Percentiles rank a stretch among this genome's conserved stretches.
phyloP scores from a whole-genome alignment of 2,113 vertebrate species.

The Telmatochromis bifrenatus region DNA sequence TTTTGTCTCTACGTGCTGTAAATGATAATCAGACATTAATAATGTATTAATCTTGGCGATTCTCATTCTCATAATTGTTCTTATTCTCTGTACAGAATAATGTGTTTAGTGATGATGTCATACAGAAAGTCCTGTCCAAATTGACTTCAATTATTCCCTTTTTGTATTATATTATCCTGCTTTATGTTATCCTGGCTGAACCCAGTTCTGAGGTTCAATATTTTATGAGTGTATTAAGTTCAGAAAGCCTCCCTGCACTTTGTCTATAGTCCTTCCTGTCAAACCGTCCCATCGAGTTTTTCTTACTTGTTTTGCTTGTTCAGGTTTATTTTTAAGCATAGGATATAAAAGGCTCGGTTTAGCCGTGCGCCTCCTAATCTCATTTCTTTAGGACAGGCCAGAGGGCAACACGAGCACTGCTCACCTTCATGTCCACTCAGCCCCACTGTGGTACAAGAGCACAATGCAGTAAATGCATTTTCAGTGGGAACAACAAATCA shows the following conservation, averaged over 20 bases:
- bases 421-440: not conserved
- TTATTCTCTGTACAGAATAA: not conserved
- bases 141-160: not conserved
- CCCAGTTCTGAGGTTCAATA: not conserved
- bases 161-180: not conserved
- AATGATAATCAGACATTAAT: not conserved
- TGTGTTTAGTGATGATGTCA: not conserved
- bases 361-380: conserved; percentile 22
- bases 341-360: conserved; percentile 12
- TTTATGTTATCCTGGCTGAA: not conserved
- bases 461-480: not conserved
- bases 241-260: not conserved
- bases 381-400: conserved; percentile 6
- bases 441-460: not conserved
- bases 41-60: no score
- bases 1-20: not conserved
- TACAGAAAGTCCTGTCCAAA: not conserved
- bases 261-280: not conserved
- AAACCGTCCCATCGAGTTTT: not conserved
- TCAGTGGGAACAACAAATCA: not conserved
- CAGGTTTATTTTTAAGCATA: conserved; percentile 8
- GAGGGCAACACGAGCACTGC: not conserved
- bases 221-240: not conserved
- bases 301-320: conserved; percentile 2
- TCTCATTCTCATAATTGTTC: accelerated